Base-by-base conservation (phyloP, 2,888 invertebrate species). In the Eudemis profundana region DNA sequence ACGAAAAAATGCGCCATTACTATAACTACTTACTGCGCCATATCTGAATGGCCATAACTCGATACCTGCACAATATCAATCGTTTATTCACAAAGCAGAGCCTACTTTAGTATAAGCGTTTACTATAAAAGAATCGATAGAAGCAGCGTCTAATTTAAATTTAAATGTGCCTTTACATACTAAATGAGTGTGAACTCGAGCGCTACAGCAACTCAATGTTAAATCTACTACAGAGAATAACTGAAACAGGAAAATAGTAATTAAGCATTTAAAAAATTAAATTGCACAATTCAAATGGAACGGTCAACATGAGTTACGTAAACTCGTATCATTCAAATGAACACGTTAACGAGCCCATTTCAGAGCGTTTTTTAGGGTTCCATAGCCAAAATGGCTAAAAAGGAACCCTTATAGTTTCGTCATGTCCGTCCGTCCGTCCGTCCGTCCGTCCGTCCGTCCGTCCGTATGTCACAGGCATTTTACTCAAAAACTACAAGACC, bases 141-240 rank as follows among this genome's bases (percentile, higher is more conserved):
- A 27, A 42, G 12, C 23, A 14, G 17, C 8, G 21, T 38, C 27
- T 27, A 42, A 54, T 42, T 54, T 54, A 40, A 40, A 54, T 54
- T 54, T 61, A 63, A 51, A 68, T 61, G 66, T 53, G 69, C 60
- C 66, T 76, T 73, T 74, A 42, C 54, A 54, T 42, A 42, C 54
- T 40, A 54, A 54, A 54, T 42, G 54, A 42, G n/a, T 14, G 12
- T 17, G 15, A 8, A 38, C 14, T 0, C 33, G 33, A 7, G 8
- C 12, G 8, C 8, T 0, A 33, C 8, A 29, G 33, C 8, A 8
- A 33, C 8, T 33, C 33, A 33, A 5, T 33, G 8, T 4, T 33
- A 33, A 29, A 29, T 29, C 33, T 33, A 33, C 10, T 8, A 33
- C 33, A 33, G 33, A 7, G 5, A 33, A 33, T 33, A 33, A 5